These are phyloP conservation scores for Caenorhabditis briggsae DNA, from an alignment of 1,140 invertebrate species.

Conservation along the genomic window DNA sequence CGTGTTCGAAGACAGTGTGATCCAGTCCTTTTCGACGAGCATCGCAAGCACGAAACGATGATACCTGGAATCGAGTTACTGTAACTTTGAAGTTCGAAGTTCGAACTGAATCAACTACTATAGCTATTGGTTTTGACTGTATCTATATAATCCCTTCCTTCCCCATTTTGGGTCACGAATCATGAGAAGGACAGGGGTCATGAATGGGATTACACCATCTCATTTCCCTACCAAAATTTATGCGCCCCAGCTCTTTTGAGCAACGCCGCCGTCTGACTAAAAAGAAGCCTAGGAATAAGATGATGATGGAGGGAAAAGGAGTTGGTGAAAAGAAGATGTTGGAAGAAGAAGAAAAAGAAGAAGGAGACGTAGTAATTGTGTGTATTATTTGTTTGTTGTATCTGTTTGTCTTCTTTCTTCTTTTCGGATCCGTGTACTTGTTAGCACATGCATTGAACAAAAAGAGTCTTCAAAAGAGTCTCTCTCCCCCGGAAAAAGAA, in stretches of 20 bases:
- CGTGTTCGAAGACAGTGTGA: slow-evolving; percentile 58
- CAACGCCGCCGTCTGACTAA: slow-evolving; percentile 18
- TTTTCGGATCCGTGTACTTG: slow-evolving; percentile 40
- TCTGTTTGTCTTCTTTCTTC: slow-evolving; percentile 9
- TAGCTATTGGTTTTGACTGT: background rate
- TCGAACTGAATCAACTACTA: background rate
- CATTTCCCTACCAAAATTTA: slow-evolving; percentile 45
- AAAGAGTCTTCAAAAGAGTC: slow-evolving; percentile 20
- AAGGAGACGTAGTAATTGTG: slow-evolving; percentile 46
- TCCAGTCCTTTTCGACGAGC: slow-evolving; percentile 61
- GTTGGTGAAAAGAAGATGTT: slow-evolving; percentile 31
- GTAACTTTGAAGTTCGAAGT: background rate
- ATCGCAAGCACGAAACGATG: slow-evolving; percentile 61
- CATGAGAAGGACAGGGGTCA: slow-evolving; percentile 21
- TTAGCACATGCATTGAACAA: slow-evolving; percentile 50
- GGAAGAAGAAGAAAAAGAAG: background rate
- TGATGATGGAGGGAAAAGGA: background rate
- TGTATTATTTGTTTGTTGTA: slow-evolving; percentile 54
- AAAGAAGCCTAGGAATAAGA: slow-evolving; percentile 26
- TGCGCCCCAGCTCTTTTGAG: slow-evolving; percentile 46
- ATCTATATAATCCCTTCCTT: background rate
- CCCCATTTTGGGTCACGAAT: background rate
- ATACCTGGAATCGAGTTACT: slow-evolving; percentile 55
- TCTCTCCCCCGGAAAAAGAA: background rate
- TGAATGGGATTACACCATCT: slow-evolving; percentile 53